phyloP scores from a whole-genome alignment of 1,140 invertebrate species.

The Drosophila rufa region DNA sequence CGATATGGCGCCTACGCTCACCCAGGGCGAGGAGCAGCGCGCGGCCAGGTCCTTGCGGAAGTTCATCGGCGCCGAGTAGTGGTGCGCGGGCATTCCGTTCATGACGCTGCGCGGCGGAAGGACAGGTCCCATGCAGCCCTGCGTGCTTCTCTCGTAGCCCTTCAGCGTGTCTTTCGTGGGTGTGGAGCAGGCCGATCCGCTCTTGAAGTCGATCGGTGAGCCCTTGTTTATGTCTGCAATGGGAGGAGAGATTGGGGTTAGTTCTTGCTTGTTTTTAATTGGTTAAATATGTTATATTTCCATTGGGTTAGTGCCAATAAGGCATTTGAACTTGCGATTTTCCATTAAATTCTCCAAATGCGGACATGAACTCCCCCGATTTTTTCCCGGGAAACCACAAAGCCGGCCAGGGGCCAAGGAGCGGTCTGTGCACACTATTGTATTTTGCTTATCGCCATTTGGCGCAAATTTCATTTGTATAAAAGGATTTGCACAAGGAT shows the following conservation, averaged over 20 bases:
- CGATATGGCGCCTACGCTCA: slow-evolving; percentile 94
- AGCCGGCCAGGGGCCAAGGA: not conserved
- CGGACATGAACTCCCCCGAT: slow-evolving; percentile 1
- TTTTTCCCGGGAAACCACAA: slow-evolving; percentile 30
- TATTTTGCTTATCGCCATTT: slow-evolving; percentile 82
- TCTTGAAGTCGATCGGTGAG: slow-evolving; percentile 94
- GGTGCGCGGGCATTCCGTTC: slow-evolving; percentile 84
- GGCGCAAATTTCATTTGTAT: slow-evolving; percentile 84
- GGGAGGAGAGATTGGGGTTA: not conserved
- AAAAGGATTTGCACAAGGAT: slow-evolving; percentile 84
- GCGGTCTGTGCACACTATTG: slow-evolving; percentile 57
- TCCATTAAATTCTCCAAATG: slow-evolving; percentile 49
- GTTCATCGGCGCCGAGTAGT: slow-evolving; percentile 87
- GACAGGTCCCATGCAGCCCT: slow-evolving; percentile 87
- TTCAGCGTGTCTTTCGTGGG: slow-evolving; percentile 86
- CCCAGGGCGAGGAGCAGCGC: slow-evolving; percentile 95
- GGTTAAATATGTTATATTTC: too few relatives aligned
- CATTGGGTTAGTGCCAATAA: slow-evolving; percentile 29
- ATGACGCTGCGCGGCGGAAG: slow-evolving; percentile 91
- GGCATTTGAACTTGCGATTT: slow-evolving; percentile 9
- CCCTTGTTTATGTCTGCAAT: slow-evolving; percentile 93
- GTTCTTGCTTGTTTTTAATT: not conserved
- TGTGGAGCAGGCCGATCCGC: slow-evolving; percentile 85
- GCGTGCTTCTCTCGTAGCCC: slow-evolving; percentile 88
- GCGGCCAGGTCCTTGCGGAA: slow-evolving; percentile 95